Evolutionary conservation across 2,113 vertebrate species (phyloP).

Genomic region (Heterochromis multidens): DNA sequence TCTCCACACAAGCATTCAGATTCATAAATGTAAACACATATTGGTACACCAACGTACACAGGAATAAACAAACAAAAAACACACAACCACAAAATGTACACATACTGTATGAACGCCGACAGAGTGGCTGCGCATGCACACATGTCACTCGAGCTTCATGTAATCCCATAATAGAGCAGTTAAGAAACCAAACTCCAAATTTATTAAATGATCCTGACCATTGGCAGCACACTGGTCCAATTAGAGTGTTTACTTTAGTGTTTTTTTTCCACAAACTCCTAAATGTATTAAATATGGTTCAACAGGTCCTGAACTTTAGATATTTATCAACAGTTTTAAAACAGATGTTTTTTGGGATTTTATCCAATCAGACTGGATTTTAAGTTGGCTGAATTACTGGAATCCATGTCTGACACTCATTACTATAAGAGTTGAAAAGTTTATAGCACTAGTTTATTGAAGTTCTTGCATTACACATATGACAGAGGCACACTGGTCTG

Average conservation of each 20-base stretch:
- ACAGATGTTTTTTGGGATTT: not conserved
- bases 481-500: not conserved
- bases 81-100: not conserved
- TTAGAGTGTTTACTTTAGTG: conserved; percentile 34
- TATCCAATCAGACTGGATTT: not conserved
- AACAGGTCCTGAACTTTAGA: not conserved
- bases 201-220: conserved; percentile 33
- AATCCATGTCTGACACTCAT: not conserved
- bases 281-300: conserved; percentile 13
- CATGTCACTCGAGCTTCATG: not conserved
- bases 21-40: conserved; percentile 18
- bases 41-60: not conserved
- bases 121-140: not conserved
- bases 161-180: conserved; percentile 42
- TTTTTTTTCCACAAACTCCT: not conserved
- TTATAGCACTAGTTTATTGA: not conserved
- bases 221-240: conserved; percentile 24
- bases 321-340: not conserved
- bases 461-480: not conserved
- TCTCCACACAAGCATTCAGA: not conserved
- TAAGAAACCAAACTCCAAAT: conserved; percentile 35
- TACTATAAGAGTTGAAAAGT: not conserved
- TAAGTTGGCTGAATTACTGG: not conserved
- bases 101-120: not conserved
- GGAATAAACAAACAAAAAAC: not conserved